Evolutionary conservation across 2,113 vertebrate genomes (phyloP).

Genomic region (rat (Rattus norvegicus)): GRCr8 NC_086038.1:50012001-50012500

Average conservation of each 20-base stretch:
- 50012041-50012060: not conserved
- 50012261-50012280: not conserved
- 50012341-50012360: constrained; percentile 70
- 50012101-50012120: constrained; percentile 11
- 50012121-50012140: not conserved
- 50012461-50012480: not conserved
- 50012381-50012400: not conserved
- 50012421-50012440: not conserved
- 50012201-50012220: not conserved
- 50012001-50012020: not conserved
- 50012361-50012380: constrained; percentile 74
- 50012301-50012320: constrained; percentile 71
- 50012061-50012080: not conserved
- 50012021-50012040: not conserved
- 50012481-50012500: not conserved
- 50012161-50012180: not conserved
- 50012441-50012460: not conserved
- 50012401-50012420: too few species aligned
- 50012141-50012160: not conserved
- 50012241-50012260: not conserved
- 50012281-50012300: constrained; percentile 60
- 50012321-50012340: constrained; percentile 72
- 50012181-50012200: not conserved
- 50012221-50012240: not conserved
- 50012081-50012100: constrained; percentile 3